Conservation (phyloP, 2,113 vertebrate species). For the Arvicanthis niloticus region DNA sequence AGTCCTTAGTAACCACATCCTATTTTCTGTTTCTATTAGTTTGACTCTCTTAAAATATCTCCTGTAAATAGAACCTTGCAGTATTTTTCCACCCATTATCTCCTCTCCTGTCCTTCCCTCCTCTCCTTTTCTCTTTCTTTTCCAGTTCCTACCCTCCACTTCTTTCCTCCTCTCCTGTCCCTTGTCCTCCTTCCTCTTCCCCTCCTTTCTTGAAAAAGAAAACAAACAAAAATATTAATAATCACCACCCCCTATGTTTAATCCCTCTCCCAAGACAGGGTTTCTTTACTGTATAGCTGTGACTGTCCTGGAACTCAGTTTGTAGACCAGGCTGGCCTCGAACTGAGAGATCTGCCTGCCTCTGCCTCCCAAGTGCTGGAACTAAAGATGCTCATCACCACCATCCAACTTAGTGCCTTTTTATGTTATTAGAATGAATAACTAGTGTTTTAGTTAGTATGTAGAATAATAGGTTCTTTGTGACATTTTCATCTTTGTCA, state of each 20-base stretch:
- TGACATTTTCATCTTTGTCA: neutral
- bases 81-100: neutral
- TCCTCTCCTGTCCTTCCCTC: too few relatives aligned
- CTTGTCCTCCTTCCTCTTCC: neutral
- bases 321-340: neutral
- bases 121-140: neutral
- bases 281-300: neutral
- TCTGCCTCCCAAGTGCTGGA: neutral
- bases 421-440: neutral
- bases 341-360: neutral
- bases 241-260: neutral
- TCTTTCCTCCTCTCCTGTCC: neutral
- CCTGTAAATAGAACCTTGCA: neutral
- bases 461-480: neutral
- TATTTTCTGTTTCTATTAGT: constrained; percentile 65
- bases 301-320: neutral
- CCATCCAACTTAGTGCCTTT: neutral
- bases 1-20: constrained; percentile 48
- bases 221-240: neutral
- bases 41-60: constrained; percentile 30
- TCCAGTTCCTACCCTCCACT: neutral
- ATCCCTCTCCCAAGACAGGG: neutral
- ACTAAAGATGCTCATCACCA: neutral
- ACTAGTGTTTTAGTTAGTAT: neutral
- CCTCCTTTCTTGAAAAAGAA: neutral